Evolutionary conservation across 2,888 invertebrate species (phyloP).

Genomic region (Incurvaria masculella): DNA sequence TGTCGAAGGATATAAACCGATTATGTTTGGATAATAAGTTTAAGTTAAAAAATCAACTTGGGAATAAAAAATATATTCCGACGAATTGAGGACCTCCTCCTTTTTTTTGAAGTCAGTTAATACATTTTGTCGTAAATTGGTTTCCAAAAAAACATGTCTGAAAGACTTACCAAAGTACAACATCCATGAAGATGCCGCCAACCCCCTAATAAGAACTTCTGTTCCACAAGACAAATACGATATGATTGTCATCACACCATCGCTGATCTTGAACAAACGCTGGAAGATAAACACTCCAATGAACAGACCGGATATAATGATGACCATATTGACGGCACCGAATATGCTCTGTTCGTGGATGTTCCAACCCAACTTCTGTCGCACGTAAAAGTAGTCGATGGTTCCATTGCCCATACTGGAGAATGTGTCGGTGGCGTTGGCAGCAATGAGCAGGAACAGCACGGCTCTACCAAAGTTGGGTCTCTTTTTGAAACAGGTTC

Average conservation of each 20-base stretch:
- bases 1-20: no score
- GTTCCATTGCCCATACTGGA: constrained; percentile 40
- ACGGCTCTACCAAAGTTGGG: constrained; percentile 52
- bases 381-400: constrained; percentile 62
- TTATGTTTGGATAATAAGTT: no score
- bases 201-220: constrained; percentile 26
- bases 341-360: constrained; percentile 59
- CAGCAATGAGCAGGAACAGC: constrained; percentile 42
- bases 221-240: constrained; percentile 27
- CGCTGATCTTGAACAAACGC: constrained; percentile 38
- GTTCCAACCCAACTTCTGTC: constrained; percentile 65
- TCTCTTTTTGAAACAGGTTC: constrained; percentile 54
- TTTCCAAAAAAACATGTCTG: no score
- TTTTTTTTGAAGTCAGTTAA: no score
- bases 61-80: no score
- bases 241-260: constrained; percentile 35
- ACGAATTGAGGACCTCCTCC: no score
- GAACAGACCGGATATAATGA: constrained; percentile 55
- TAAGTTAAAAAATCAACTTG: no score
- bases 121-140: no score
- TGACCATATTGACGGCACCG: constrained; percentile 45
- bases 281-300: constrained; percentile 57
- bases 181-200: constrained; percentile 26
- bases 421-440: constrained; percentile 29
- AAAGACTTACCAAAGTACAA: constrained; percentile 39